Base-by-base conservation (phyloP, 1,140 invertebrate genomes). In the Pseudachorutes palmiensis region DNA sequence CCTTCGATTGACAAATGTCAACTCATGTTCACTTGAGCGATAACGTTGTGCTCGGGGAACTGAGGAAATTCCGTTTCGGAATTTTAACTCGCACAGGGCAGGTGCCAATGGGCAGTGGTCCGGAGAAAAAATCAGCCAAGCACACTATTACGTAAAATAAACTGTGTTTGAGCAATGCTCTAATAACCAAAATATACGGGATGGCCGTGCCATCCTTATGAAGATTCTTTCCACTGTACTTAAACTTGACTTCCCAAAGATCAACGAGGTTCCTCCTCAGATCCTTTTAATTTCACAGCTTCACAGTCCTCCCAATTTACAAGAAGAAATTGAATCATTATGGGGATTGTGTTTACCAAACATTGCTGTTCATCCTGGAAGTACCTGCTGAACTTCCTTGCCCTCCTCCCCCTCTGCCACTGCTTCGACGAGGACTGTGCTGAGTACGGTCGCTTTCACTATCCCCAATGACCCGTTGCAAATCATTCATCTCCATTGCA, bases 381-480 rank as follows among this genome's bases (percentile, higher is more conserved):
- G 51, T 16, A 26, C 5, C 19, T 9, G 12, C 5, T 19, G 51
- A 22, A 5, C 51, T 22, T 26, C 24, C 12, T 5, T 26, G 9
- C 51, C 3, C 12, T 14, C 5, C 51, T 55, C 12, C 51, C 9
- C 24, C 51, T 16, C 12, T 26, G 24, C 12, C 14, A 14, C 51
- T 26, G 5, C 5, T 24, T 16, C 51, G 3, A 14, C 51, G 12
- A 22, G 12, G 51, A 12, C 12, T 55, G 12, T 22, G 12, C 51
- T 55, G 9, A 5, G 51, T 5, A 55, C 9, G 12, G 24, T 5
- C 51, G 12, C n/a, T n/a, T n/a, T 55, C 51, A 14, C 12, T 5
- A 14, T 55, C 51, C 14, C 51, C 67, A 60, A 68, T 64, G n/a
- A 33, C 61, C 30, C 49, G 14, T 33, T 62, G 62, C 32, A 68